Percentiles rank a stretch among this genome's conserved stretches.
phyloP scores from a whole-genome alignment of 2,113 vertebrate genomes.

The Ochotona princeps region DNA sequence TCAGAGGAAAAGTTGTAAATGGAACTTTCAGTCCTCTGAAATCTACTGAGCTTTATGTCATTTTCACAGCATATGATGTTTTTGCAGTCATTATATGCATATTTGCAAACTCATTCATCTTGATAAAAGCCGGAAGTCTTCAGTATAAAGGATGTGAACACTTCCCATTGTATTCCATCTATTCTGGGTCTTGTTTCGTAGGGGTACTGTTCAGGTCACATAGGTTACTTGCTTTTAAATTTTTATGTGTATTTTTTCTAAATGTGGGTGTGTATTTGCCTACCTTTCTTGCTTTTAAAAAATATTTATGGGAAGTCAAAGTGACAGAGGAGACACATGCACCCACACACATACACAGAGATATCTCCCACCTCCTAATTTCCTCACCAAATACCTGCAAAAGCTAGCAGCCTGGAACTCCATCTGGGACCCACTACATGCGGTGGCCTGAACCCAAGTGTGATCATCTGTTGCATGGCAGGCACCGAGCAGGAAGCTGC shows the following conservation, averaged over 20 bases:
- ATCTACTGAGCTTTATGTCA: background rate
- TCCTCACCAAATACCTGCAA: no score
- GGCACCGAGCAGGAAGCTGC: no score
- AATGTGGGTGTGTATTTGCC: background rate
- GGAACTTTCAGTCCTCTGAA: background rate
- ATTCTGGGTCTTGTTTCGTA: constrained; percentile 9
- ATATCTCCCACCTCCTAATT: no score
- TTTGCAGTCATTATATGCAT: background rate
- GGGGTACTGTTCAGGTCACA: background rate
- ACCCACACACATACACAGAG: no score
- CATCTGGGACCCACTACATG: no score
- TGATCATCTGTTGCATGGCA: no score
- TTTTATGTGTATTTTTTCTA: constrained; percentile 1
- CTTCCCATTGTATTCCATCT: background rate
- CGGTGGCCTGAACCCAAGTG: no score
- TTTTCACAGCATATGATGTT: background rate
- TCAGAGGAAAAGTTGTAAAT: background rate
- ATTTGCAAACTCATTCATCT: background rate
- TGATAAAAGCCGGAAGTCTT: background rate
- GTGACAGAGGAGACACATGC: no score
- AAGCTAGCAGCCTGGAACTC: no score
- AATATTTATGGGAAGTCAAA: no score
- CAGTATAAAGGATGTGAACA: background rate
- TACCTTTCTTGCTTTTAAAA: no score
- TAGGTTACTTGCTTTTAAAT: background rate